phyloP scores from a whole-genome alignment of 2,888 invertebrate species.

The Dryobotodes eremita region DNA sequence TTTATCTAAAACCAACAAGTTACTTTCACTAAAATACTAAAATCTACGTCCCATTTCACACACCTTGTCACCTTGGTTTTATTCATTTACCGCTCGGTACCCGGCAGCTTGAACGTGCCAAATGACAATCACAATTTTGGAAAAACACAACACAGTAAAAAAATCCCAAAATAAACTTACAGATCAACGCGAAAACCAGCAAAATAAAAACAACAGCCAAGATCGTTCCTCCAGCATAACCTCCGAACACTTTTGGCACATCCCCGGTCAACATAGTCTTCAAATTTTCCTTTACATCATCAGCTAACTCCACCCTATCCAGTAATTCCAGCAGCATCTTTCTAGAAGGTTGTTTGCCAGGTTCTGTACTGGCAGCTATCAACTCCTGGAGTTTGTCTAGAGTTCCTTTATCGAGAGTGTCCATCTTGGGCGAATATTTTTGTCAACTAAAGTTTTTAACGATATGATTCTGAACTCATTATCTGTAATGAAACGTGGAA shows the following conservation, averaged over 20 bases:
- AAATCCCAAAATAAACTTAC: conserved; percentile 76
- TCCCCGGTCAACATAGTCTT: conserved; percentile 88
- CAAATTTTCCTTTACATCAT: conserved; percentile 91
- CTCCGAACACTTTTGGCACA: conserved; percentile 81
- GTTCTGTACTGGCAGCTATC: conserved; percentile 79
- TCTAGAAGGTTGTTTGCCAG: conserved; percentile 83
- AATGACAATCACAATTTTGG: background rate
- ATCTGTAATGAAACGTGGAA: conserved; percentile 72
- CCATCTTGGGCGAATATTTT: conserved; percentile 66
- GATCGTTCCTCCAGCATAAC: conserved; percentile 73
- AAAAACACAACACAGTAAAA: conserved; percentile 45
- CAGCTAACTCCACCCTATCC: conserved; percentile 91
- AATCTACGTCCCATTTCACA: background rate
- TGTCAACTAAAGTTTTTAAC: conserved; percentile 55
- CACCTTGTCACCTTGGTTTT: background rate
- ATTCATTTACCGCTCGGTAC: background rate
- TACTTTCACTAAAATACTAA: conserved; percentile 3
- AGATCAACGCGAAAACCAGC: conserved; percentile 79
- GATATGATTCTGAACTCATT: conserved; percentile 24
- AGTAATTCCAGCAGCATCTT: conserved; percentile 91
- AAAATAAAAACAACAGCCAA: conserved; percentile 79
- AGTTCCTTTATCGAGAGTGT: conserved; percentile 70
- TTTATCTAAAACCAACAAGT: conserved; percentile 45
- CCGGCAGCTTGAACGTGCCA: background rate
- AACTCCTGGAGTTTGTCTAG: conserved; percentile 76